A percentile compares a stretch with the other conserved stretches of the same genome.
Conservation (phyloP, 2,888 invertebrate species). For the Conistra vaccinii region DNA sequence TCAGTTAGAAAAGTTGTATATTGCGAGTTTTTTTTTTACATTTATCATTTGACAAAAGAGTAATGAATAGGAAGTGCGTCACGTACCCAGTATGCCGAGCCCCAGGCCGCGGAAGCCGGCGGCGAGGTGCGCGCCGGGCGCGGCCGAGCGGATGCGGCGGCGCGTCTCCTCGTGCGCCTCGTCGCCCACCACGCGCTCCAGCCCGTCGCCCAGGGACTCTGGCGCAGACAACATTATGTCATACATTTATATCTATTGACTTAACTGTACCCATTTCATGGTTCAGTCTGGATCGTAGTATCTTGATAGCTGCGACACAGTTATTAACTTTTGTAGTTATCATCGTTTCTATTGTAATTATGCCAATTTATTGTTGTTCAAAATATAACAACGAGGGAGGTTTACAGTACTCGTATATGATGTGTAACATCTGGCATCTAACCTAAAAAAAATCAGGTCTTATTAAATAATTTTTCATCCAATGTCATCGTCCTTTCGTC, state of each 20-base stretch:
- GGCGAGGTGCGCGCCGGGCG: slow-evolving; percentile 94
- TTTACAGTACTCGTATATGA: no score
- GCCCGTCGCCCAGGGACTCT: slow-evolving; percentile 97
- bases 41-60: neutral
- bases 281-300: no score
- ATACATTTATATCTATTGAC: neutral
- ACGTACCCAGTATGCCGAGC: slow-evolving; percentile 93
- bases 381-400: no score
- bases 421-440: no score
- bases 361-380: no score
- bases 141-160: slow-evolving; percentile 93
- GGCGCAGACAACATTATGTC: slow-evolving; percentile 37
- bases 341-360: no score
- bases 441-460: no score
- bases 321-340: no score
- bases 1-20: neutral
- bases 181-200: slow-evolving; percentile 97
- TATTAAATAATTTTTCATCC: no score
- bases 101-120: slow-evolving; percentile 98
- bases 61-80: neutral
- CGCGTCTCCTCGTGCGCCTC: slow-evolving; percentile 97
- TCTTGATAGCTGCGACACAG: no score
- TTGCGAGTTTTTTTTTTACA: neutral
- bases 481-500: no score
- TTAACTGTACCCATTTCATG: no score